These are phyloP conservation scores for Propithecus deckenii DNA, from an alignment of 2,797 vertebrate species.

Conservation along the genomic window DNA sequence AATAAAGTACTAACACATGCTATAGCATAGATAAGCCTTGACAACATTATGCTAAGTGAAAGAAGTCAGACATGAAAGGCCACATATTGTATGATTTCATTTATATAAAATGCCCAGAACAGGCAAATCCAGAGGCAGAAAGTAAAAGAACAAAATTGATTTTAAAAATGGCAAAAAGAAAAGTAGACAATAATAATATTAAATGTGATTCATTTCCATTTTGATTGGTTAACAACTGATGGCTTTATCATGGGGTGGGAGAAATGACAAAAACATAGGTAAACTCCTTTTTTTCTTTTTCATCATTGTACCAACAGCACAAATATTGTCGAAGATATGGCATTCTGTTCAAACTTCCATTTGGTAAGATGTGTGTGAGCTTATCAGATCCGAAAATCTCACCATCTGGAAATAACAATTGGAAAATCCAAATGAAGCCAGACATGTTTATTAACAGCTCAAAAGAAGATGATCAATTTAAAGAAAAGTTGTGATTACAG, in stretches of 20 bases:
- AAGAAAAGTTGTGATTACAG: conserved; percentile 62
- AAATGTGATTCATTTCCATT: conserved; percentile 30
- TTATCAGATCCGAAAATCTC: conserved; percentile 44
- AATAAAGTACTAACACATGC: neutral
- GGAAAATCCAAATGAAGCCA: conserved; percentile 41
- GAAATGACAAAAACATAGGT: neutral
- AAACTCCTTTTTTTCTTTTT: conserved; percentile 11
- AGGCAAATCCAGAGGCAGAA: neutral
- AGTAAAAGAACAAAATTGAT: neutral
- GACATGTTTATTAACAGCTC: conserved; percentile 65
- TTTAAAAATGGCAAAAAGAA: neutral
- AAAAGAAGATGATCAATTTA: conserved; percentile 62
- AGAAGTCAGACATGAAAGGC: neutral
- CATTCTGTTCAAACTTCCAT: conserved; percentile 47
- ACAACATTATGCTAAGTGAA: neutral
- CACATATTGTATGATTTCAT: neutral
- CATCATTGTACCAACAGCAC: neutral
- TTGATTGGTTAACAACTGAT: neutral
- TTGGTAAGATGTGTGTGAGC: neutral
- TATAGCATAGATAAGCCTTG: neutral
- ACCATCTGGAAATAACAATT: conserved; percentile 62
- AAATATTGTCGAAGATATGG: conserved; percentile 16
- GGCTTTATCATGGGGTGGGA: neutral
- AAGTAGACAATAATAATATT: neutral
- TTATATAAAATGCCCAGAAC: neutral